phyloP scores from a whole-genome alignment of 2,888 invertebrate species.

The Maniola hyperantus region DNA sequence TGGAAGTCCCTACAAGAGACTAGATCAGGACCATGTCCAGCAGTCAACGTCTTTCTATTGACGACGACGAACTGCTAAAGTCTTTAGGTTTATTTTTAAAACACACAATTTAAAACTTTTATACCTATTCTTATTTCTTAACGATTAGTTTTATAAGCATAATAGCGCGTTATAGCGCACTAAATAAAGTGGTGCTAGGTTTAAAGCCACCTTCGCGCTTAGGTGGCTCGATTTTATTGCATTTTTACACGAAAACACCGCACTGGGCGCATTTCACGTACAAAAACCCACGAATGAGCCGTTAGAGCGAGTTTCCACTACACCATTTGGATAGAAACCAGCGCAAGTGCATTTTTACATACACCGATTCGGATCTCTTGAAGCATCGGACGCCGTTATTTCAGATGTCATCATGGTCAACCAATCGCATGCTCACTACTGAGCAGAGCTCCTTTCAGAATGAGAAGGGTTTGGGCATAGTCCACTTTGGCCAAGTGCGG shows the following conservation, averaged over 20 bases:
- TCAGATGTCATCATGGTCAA: no score
- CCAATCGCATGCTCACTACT: no score
- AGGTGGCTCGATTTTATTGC: slow-evolving; percentile 35
- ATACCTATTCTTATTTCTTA: not conserved
- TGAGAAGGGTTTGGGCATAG: no score
- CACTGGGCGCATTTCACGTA: slow-evolving; percentile 29
- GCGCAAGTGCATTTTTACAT: not conserved
- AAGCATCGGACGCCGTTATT: no score
- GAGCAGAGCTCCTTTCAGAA: no score
- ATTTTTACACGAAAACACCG: slow-evolving; percentile 39
- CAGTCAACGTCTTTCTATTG: no score
- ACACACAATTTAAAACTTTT: not conserved
- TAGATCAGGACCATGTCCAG: no score
- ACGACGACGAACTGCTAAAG: no score
- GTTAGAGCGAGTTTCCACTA: slow-evolving; percentile 17
- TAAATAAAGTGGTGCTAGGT: slow-evolving; percentile 26
- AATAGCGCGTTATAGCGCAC: slow-evolving; percentile 3
- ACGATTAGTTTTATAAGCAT: slow-evolving; percentile 1
- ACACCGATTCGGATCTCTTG: not conserved
- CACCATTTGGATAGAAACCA: not conserved
- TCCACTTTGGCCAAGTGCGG: no score
- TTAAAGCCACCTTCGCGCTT: slow-evolving; percentile 30
- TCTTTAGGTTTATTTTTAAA: no score
- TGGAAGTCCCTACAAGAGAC: no score
- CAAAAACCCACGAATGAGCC: slow-evolving; percentile 46